Evolutionary conservation across 2,797 vertebrate species (phyloP).

Genomic region (Sebastes kiyomatsui): DNA sequence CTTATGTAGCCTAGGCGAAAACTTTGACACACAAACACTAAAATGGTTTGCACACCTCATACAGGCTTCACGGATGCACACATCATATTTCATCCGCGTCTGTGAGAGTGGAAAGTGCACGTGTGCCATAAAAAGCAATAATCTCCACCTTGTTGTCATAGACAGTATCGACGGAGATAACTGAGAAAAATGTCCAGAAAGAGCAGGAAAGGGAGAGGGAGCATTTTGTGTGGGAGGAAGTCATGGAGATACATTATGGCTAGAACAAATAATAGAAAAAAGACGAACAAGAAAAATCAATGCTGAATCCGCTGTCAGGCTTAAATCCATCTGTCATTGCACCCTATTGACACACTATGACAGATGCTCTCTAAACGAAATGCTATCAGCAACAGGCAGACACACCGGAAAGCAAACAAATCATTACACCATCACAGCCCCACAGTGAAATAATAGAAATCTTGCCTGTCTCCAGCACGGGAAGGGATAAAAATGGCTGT

Average conservation of each 20-base stretch:
- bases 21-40: neutral
- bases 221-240: constrained; percentile 64
- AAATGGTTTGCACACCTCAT: neutral
- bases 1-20: neutral
- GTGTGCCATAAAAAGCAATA: constrained; percentile 27
- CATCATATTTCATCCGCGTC: neutral
- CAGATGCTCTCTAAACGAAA: constrained; percentile 62
- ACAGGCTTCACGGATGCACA: neutral
- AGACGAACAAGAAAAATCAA: constrained; percentile 38
- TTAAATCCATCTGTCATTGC: constrained; percentile 68
- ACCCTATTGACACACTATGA: constrained; percentile 61
- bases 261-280: constrained; percentile 17
- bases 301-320: constrained; percentile 37
- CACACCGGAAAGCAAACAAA: constrained; percentile 43
- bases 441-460: constrained; percentile 17
- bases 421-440: constrained; percentile 22
- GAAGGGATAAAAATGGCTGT: constrained; percentile 3
- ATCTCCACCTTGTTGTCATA: constrained; percentile 22
- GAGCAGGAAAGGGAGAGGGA: constrained; percentile 37
- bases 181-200: constrained; percentile 53
- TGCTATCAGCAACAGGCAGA: constrained; percentile 48
- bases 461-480: neutral
- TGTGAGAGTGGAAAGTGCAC: constrained; percentile 9
- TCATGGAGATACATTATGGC: constrained; percentile 59
- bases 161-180: constrained; percentile 38